Conservation (phyloP, 2,888 invertebrate genomes). For the Nudaria mundana region DNA sequence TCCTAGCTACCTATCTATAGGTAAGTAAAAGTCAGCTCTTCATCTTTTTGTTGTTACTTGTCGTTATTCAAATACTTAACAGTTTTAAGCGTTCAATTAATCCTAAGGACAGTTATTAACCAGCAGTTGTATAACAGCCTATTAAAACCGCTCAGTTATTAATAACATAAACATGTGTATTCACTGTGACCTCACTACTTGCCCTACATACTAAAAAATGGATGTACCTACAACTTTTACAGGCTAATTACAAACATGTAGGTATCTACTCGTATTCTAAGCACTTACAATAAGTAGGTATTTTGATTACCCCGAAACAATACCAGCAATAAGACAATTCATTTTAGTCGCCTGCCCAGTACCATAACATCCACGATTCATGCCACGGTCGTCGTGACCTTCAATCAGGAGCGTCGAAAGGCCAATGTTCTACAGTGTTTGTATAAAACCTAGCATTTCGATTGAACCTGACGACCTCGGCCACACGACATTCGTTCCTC, state of each 20-base stretch:
- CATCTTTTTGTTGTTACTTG: not conserved
- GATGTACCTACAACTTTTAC: not conserved
- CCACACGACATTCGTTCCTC: slow-evolving; percentile 8
- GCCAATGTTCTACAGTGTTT: slow-evolving; percentile 57
- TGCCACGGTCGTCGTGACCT: slow-evolving; percentile 48
- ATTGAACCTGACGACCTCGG: slow-evolving; percentile 43
- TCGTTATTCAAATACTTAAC: not conserved
- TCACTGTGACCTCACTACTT: slow-evolving; percentile 5
- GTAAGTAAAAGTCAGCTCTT: not conserved
- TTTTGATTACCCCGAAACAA: no score
- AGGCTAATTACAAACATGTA: no score
- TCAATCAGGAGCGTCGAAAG: slow-evolving; percentile 42
- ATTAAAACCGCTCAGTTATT: slow-evolving; percentile 15
- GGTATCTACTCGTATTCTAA: no score
- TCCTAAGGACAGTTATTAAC: slow-evolving; percentile 10
- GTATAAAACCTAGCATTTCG: slow-evolving; percentile 40
- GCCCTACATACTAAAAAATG: slow-evolving; percentile 4
- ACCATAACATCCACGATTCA: no score
- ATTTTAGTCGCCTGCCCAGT: no score
- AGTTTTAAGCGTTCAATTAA: slow-evolving; percentile 22
- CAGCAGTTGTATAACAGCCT: slow-evolving; percentile 3
- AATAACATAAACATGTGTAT: slow-evolving; percentile 12
- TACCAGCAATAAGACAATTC: no score
- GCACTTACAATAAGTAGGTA: no score
- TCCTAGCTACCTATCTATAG: no score